Evolutionary conservation across 1,140 invertebrate genomes (phyloP).

Genomic region (Ips typographus): DNA sequence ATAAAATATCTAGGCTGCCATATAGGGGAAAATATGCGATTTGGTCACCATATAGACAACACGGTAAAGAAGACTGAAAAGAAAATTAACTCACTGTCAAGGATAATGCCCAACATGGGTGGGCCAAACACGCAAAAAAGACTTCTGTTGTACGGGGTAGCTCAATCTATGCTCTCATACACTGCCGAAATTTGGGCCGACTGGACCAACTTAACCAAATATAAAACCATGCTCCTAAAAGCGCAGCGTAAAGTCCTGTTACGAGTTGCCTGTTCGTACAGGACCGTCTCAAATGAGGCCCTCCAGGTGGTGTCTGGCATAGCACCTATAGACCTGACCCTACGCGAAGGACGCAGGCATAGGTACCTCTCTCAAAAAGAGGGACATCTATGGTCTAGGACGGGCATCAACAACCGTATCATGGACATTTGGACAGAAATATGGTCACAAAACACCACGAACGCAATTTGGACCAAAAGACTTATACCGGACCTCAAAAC

Average conservation of each 20-base stretch:
- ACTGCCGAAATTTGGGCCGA: neutral
- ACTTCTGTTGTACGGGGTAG: neutral
- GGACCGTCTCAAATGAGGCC: neutral
- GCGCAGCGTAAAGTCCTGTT: neutral
- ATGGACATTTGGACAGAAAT: neutral
- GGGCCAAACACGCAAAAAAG: constrained; percentile 4
- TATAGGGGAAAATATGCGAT: neutral
- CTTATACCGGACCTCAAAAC: constrained; percentile 17
- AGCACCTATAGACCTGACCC: neutral
- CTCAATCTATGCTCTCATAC: neutral
- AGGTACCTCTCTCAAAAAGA: neutral
- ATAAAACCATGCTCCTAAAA: neutral
- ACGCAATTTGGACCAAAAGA: constrained; percentile 20
- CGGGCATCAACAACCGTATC: neutral
- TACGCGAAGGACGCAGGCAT: neutral
- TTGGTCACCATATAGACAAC: neutral
- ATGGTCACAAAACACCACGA: constrained; percentile 11
- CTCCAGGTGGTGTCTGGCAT: neutral
- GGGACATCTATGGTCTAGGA: neutral
- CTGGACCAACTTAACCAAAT: neutral
- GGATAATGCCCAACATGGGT: constrained; percentile 24
- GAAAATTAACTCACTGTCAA: constrained; percentile 23
- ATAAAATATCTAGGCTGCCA: neutral
- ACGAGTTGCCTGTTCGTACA: neutral
- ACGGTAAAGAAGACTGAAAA: constrained; percentile 2